These are phyloP conservation scores for Automeris io DNA, from an alignment of 2,888 invertebrate genomes.

Conservation along the genomic window DNA sequence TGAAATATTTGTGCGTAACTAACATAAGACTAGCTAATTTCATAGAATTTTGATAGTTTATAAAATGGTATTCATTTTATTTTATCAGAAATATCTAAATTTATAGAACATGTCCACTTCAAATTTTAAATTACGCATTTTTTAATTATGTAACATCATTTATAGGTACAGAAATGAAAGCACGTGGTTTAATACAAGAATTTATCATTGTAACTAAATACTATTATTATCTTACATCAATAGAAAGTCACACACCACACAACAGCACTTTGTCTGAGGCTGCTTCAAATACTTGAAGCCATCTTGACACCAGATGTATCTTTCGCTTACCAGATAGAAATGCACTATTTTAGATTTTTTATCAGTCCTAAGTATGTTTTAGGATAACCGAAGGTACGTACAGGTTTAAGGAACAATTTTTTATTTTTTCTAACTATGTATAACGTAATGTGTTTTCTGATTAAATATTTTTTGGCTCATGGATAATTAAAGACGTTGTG, in stretches of 20 bases:
- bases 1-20: constrained; percentile 30
- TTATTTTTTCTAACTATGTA: constrained; percentile 28
- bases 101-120: no score
- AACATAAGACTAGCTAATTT: no score
- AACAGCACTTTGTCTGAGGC: constrained; percentile 19
- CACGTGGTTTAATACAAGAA: no score
- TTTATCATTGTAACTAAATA: no score
- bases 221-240: no score
- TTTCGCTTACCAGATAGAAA: constrained; percentile 46
- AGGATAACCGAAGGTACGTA: constrained; percentile 29
- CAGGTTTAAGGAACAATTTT: constrained; percentile 18
- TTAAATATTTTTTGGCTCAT: constrained; percentile 33
- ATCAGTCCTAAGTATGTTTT: constrained; percentile 30
- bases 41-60: no score
- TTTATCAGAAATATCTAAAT: no score
- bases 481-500: constrained; percentile 37
- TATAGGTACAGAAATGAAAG: no score
- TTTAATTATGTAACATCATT: no score
- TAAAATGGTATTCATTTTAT: no score
- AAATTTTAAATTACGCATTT: no score
- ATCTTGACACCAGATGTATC: constrained; percentile 50
- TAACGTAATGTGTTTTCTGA: constrained; percentile 33
- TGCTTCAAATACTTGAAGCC: constrained; percentile 1
- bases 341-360: constrained; percentile 36
- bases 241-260: no score